phyloP scores from a whole-genome alignment of 2,797 vertebrate species.

The Scolopax rusticola region DNA sequence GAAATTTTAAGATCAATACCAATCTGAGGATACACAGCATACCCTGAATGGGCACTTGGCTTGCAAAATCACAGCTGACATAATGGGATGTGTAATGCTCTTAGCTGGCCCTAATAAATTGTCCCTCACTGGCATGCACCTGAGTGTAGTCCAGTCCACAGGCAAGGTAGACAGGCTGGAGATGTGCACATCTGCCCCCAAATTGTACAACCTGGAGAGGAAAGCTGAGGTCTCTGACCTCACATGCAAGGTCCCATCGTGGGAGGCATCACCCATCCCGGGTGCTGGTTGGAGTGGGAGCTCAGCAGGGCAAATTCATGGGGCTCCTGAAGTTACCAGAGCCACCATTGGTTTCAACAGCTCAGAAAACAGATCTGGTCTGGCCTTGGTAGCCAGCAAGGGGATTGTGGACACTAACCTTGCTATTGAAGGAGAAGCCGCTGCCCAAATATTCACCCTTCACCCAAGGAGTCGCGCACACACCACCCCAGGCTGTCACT shows the following conservation, averaged over 20 bases:
- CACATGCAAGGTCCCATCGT: accelerated
- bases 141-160: accelerated
- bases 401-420: background rate
- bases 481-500: background rate
- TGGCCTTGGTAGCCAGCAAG: accelerated
- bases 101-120: background rate
- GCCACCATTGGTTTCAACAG: accelerated
- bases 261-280: background rate
- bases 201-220: background rate
- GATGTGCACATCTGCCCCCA: background rate
- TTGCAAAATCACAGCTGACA: background rate
- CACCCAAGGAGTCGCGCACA: background rate
- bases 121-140: background rate
- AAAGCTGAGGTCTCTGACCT: background rate
- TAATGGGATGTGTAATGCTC: slow-evolving; percentile 15
- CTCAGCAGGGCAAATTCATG: background rate
- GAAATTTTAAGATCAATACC: background rate
- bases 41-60: background rate
- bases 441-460: background rate
- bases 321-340: background rate
- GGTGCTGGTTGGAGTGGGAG: background rate
- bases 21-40: background rate
- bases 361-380: background rate
- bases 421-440: background rate
- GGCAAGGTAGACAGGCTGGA: background rate